phyloP scores from a whole-genome alignment of 2,797 vertebrate genomes.

The Nannoperca obscura region DNA sequence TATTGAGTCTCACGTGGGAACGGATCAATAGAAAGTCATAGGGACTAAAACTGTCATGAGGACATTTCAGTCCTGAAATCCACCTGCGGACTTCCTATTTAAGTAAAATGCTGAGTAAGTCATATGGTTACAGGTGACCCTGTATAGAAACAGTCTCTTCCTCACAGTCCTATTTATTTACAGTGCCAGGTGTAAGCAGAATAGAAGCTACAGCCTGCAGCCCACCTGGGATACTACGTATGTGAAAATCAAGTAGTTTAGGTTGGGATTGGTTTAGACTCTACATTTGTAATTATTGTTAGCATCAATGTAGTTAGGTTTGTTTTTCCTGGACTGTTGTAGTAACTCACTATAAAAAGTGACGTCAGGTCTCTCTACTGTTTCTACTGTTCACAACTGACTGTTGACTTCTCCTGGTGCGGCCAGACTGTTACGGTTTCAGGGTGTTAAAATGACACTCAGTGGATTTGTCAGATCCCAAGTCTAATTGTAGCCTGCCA shows the following conservation, averaged over 20 bases:
- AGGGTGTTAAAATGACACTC: slow-evolving; percentile 14
- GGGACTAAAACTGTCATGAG: slow-evolving; percentile 12
- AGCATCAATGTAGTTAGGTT: not conserved
- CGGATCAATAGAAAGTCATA: not conserved
- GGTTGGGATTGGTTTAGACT: not conserved
- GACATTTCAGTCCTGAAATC: slow-evolving; percentile 12
- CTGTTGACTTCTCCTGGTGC: slow-evolving; percentile 2
- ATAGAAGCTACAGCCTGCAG: slow-evolving; percentile 1
- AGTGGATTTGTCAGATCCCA: slow-evolving; percentile 28
- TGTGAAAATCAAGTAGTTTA: not conserved
- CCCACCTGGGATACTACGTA: not conserved
- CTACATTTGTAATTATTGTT: not conserved
- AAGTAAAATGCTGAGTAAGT: slow-evolving; percentile 22
- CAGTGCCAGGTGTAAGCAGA: slow-evolving; percentile 5
- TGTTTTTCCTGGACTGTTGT: not conserved
- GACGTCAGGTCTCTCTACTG: slow-evolving; percentile 8
- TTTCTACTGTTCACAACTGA: slow-evolving; percentile 32
- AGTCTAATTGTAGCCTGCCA: slow-evolving; percentile 14
- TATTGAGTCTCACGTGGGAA: not conserved
- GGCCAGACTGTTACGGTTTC: slow-evolving; percentile 22
- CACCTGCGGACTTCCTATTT: slow-evolving; percentile 17
- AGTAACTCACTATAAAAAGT: not conserved
- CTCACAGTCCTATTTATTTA: slow-evolving; percentile 15
- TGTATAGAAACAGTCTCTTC: slow-evolving; percentile 14
- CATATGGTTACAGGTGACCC: not conserved